These are phyloP conservation scores for Dicyrtomina minuta DNA, from an alignment of 2,888 invertebrate species.

Conservation along the genomic window DNA sequence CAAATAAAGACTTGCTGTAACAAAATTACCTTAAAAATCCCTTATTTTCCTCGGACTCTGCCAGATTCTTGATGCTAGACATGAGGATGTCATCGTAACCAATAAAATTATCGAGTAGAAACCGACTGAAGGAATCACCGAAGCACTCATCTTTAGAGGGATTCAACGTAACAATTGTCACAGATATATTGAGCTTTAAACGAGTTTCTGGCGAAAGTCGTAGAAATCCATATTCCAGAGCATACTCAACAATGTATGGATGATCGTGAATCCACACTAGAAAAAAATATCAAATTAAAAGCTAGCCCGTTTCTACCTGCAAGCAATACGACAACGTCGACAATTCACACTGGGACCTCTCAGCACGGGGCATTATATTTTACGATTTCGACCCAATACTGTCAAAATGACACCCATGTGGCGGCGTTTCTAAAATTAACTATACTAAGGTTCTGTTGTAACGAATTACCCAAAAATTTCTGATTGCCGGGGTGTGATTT, in stretches of 20 bases:
- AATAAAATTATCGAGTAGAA: conserved; percentile 86
- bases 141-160: conserved; percentile 87
- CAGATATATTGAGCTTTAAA: conserved; percentile 84
- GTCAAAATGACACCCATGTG: too few species aligned
- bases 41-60: conserved; percentile 94
- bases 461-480: too few species aligned
- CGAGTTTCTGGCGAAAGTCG: conserved; percentile 81
- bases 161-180: conserved; percentile 82
- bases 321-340: not conserved
- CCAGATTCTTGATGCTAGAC: conserved; percentile 92
- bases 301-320: not conserved
- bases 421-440: too few species aligned
- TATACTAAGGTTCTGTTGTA: too few species aligned
- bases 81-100: conserved; percentile 97
- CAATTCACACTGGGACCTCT: too few species aligned
- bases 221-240: conserved; percentile 93
- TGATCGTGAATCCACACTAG: conserved; percentile 76
- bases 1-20: not conserved
- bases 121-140: conserved; percentile 85
- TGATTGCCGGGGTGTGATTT: too few species aligned
- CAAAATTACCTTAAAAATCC: conserved; percentile 75
- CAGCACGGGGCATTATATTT: too few species aligned
- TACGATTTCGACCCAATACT: too few species aligned
- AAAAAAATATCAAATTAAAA: too few species aligned
- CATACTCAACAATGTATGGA: conserved; percentile 91